phyloP scores from a whole-genome alignment of 2,888 invertebrate genomes.

The Selenia dentaria region DNA sequence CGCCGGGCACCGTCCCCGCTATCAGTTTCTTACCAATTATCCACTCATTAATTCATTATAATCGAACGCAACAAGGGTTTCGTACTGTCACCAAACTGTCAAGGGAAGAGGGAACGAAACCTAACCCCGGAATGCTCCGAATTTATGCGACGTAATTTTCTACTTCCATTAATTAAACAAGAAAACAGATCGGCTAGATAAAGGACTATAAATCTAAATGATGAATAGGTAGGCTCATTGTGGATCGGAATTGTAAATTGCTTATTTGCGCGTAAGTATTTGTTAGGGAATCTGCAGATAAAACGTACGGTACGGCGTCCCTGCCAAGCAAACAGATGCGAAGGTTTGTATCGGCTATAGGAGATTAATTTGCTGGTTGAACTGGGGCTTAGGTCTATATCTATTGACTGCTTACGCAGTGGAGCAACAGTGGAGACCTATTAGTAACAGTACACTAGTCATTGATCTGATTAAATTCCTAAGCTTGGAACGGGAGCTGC shows the following conservation, averaged over 20 bases:
- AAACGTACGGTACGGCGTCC: conserved; percentile 30
- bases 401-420: conserved; percentile 20
- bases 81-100: conserved; percentile 42
- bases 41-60: conserved; percentile 34
- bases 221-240: conserved; percentile 75
- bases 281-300: conserved; percentile 41
- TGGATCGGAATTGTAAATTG: conserved; percentile 77
- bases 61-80: conserved; percentile 37
- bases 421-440: conserved; percentile 7
- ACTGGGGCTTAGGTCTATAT: conserved; percentile 29
- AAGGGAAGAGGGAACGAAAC: conserved; percentile 36
- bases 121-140: conserved; percentile 42
- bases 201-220: conserved; percentile 82
- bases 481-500: too few relatives aligned
- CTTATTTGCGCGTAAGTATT: conserved; percentile 63
- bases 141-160: conserved; percentile 59
- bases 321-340: conserved; percentile 34
- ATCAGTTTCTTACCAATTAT: conserved; percentile 26
- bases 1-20: not conserved
- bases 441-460: conserved; percentile 8
- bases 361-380: conserved; percentile 42
- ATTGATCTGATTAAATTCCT: conserved; percentile 18
- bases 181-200: conserved; percentile 79
- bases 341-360: conserved; percentile 30
- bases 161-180: conserved; percentile 80